Percentiles rank a stretch among this genome's conserved stretches.
phyloP scores from a whole-genome alignment of 2,797 vertebrate genomes.

The Netta rufina region DNA sequence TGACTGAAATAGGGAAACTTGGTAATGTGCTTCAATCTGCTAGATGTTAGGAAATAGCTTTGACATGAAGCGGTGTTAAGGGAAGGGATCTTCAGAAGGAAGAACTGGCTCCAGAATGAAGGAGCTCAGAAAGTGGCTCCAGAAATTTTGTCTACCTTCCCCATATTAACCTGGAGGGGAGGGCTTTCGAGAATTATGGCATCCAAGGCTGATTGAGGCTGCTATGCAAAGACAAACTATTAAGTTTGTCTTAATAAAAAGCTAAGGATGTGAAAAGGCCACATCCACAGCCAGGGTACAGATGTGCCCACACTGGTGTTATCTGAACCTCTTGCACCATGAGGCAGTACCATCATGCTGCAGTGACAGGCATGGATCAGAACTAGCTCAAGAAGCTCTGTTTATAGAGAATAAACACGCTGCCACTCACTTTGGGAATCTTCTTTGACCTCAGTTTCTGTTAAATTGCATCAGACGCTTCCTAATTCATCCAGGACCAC shows the following conservation, averaged over 20 bases:
- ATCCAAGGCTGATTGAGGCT: not conserved
- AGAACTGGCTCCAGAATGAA: not conserved
- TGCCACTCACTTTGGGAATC: not conserved
- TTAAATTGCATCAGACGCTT: not conserved
- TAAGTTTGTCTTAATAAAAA: too few relatives aligned
- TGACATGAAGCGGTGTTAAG: not conserved
- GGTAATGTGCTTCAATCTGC: not conserved
- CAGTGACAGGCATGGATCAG: not conserved
- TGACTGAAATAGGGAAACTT: not conserved
- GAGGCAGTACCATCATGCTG: not conserved
- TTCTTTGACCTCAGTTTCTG: not conserved
- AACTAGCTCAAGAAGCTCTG: not conserved
- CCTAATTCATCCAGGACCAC: not conserved
- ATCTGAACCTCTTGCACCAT: not conserved
- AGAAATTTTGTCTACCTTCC: not conserved
- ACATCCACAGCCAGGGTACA: not conserved
- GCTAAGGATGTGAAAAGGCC: not conserved
- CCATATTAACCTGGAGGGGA: not conserved
- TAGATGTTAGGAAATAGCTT: not conserved
- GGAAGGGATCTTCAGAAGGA: not conserved
- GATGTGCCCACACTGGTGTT: not conserved
- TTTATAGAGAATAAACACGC: not conserved
- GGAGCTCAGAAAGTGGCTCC: not conserved
- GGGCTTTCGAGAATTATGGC: not conserved
- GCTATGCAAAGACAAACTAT: not conserved